Conservation (phyloP, 1,140 invertebrate genomes). For the Zaprionus nigranus region DNA sequence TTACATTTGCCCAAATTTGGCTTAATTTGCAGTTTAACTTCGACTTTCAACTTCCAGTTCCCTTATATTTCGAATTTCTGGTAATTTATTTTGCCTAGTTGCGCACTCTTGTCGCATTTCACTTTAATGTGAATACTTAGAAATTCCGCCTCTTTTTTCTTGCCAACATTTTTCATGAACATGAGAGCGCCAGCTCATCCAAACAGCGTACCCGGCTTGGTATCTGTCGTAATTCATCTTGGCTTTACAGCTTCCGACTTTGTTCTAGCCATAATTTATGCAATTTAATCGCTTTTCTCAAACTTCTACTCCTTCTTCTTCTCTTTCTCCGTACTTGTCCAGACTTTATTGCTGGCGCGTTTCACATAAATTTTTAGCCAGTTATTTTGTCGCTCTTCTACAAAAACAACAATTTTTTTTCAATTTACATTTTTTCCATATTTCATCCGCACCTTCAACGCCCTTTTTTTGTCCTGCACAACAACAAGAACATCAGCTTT, state of each 20-base stretch:
- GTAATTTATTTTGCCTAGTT: neutral
- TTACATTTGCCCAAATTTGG: neutral
- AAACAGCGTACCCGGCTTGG: conserved; percentile 11
- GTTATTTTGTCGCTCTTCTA: neutral
- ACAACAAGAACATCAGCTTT: conserved; percentile 19
- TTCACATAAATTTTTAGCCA: conserved; percentile 62
- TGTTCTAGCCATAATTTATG: conserved; percentile 66
- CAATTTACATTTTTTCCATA: conserved; percentile 58
- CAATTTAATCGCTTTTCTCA: conserved; percentile 69
- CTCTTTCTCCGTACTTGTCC: conserved; percentile 19
- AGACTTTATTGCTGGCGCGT: conserved; percentile 46
- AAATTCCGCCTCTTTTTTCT: neutral
- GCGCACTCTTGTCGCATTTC: conserved; percentile 30
- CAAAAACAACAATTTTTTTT: conserved; percentile 61
- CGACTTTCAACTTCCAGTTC: neutral
- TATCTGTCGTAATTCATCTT: conserved; percentile 67
- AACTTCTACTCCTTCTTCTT: conserved; percentile 32
- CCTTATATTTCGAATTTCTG: neutral
- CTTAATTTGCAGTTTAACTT: neutral
- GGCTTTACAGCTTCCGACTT: conserved; percentile 48
- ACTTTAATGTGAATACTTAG: conserved; percentile 7
- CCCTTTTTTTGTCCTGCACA: conserved; percentile 23
- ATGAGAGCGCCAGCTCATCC: conserved; percentile 29
- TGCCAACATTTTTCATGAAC: conserved; percentile 2
- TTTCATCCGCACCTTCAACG: conserved; percentile 54